Evolutionary conservation across 2,797 vertebrate species (phyloP).

Genomic region (Adrianichthys oophorus): DNA sequence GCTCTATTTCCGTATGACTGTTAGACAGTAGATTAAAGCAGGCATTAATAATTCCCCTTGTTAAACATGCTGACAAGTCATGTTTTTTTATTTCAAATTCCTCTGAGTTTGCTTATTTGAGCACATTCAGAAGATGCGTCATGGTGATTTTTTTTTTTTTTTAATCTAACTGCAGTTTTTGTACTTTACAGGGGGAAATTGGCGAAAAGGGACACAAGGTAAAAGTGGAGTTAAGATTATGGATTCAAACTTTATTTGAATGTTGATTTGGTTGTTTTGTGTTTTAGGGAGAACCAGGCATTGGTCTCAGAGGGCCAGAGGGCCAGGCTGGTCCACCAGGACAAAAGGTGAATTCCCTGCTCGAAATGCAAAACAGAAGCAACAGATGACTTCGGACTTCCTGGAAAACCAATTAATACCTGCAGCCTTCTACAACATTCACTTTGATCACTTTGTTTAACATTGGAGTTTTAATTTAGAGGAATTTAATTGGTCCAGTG

Average conservation of each 20-base stretch:
- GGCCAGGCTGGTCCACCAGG: conserved; percentile 88
- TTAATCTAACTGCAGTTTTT: conserved; percentile 12
- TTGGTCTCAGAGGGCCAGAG: conserved; percentile 84
- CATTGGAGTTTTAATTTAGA: conserved; percentile 49
- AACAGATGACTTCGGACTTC: conserved; percentile 3
- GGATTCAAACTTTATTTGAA: too few species aligned
- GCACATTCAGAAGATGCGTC: conserved; percentile 15
- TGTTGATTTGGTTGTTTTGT: conserved; percentile 18
- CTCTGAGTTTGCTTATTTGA: conserved; percentile 36
- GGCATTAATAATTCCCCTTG: conserved; percentile 71
- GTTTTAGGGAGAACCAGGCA: conserved; percentile 87
- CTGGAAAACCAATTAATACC: conserved; percentile 34
- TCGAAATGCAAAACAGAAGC: neutral
- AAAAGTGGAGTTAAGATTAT: conserved; percentile 25
- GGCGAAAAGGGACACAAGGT: conserved; percentile 91
- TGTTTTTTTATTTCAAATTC: conserved; percentile 30
- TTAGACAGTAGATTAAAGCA: conserved; percentile 61
- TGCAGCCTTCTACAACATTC: conserved; percentile 20
- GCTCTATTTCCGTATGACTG: conserved; percentile 63
- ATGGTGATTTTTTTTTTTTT: conserved; percentile 1
- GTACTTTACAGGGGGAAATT: conserved; percentile 73
- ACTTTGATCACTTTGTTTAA: conserved; percentile 47
- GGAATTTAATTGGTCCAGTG: conserved; percentile 53
- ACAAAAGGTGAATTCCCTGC: conserved; percentile 75
- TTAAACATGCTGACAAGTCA: conserved; percentile 47